Evolutionary conservation across 2,797 vertebrate species (phyloP).

Genomic region (Dallia pectoralis): DNA sequence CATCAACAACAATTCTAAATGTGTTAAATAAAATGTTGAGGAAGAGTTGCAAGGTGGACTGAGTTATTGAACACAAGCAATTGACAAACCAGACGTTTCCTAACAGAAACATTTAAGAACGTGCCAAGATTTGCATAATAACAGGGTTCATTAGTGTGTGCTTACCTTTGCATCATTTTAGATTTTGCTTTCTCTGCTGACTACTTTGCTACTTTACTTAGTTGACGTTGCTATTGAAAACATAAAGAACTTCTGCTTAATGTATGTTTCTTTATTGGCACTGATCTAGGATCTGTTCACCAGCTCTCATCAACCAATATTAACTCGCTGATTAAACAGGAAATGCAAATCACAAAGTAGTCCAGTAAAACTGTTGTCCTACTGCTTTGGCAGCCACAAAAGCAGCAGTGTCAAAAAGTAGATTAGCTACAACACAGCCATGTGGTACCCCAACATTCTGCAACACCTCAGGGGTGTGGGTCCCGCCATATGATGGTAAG

Average conservation of each 20-base stretch:
- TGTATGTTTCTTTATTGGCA: not conserved
- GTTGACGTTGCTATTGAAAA: not conserved
- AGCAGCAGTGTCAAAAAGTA: not conserved
- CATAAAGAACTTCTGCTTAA: not conserved
- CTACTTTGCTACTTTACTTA: too few species aligned
- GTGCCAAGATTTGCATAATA: too few species aligned
- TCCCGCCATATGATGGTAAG: not conserved
- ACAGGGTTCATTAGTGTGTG: too few species aligned
- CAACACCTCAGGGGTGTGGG: not conserved
- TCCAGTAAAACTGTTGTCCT: not conserved
- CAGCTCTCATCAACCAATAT: not conserved
- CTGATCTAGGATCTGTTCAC: not conserved
- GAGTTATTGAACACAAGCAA: too few species aligned
- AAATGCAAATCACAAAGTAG: not conserved
- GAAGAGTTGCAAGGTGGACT: too few species aligned
- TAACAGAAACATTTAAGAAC: too few species aligned
- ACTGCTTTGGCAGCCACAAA: not conserved
- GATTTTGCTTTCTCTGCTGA: too few species aligned
- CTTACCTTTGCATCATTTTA: too few species aligned
- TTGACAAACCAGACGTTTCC: too few species aligned
- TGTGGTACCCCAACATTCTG: not conserved
- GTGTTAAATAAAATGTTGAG: too few species aligned
- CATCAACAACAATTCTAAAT: too few species aligned
- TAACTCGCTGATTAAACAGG: not conserved
- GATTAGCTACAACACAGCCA: not conserved